Base-by-base conservation (phyloP, 92 coral and sea anemone species). In the Porites cylindrica region DNA sequence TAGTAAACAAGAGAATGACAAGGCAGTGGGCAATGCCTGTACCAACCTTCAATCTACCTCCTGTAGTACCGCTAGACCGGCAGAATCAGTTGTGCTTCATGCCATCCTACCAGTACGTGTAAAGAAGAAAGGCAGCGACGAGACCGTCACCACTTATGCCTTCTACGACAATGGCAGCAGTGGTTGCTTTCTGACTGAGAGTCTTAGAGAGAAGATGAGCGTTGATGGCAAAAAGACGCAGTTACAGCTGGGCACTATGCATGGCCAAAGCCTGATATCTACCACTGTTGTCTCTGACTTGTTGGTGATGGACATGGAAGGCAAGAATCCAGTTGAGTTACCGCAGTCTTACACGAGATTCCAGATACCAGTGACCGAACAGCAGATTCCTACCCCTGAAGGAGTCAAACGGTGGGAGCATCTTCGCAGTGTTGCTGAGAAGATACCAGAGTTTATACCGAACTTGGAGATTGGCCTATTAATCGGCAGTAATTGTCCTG, bases 111-210 rank as follows among this genome's bases (percentile, higher is more conserved):
- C 94, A 4, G 93, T 94, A 24, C 70, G 56, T 58, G 94, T 93
- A 19, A 85, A 50, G 68, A 18, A 67, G 73, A 91, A 91, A 61
- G 87, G 81, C 75, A 52, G 64, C 53, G 53, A 9, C 60, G 24
- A 72, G 23, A 61, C 78, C 8, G 88, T 94, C 11, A 71, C 24
- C 1, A 91, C 93, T 16, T 94, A 94, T 56, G 93, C 96, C 1
- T 91, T 94, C 83, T 91, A 91, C 51, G 97, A 94, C 62, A 88
- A 85, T 26, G 93, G 94, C 20, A 94, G 97, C 62, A 88, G 86
- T 17, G 94, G 97, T 6, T 88, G 94, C 76, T 94, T 89, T 58
- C 52, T 89, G 1, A 89, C 93, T 3, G 94, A 91, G 76, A 58
- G 26, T 56, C 89, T 91, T 16, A 75, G 75, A 68, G 73, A 82